Evolutionary conservation across 2,113 vertebrate species (phyloP).

Genomic region (Amphiprion ocellaris): DNA sequence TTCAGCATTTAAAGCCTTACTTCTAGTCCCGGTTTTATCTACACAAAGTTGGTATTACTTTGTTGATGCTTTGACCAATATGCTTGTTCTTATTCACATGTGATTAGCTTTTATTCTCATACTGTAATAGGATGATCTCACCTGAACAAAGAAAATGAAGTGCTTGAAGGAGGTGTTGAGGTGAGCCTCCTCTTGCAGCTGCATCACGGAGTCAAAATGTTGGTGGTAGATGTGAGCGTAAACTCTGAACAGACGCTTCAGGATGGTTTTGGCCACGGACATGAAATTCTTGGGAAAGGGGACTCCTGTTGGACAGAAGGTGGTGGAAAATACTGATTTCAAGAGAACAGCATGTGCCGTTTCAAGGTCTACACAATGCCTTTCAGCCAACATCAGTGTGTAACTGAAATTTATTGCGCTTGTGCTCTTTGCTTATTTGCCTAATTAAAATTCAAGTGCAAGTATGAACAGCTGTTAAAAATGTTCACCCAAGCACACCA

Average conservation of each 20-base stretch:
- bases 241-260: conserved; percentile 95
- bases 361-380: neutral
- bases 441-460: neutral
- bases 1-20: too few species aligned
- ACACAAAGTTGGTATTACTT: too few species aligned
- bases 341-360: neutral
- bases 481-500: neutral
- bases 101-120: too few species aligned
- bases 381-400: neutral
- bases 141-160: conserved; percentile 99
- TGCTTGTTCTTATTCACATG: too few species aligned
- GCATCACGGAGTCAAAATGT: conserved; percentile 97
- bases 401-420: neutral
- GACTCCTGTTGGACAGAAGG: conserved; percentile 84
- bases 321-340: conserved; percentile 19
- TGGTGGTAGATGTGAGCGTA: conserved; percentile 98
- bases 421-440: neutral
- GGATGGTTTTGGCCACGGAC: conserved; percentile 97
- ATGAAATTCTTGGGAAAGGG: conserved; percentile 98
- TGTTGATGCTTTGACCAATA: too few species aligned
- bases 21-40: too few species aligned
- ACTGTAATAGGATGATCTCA: conserved; percentile 48
- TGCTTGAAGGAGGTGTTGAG: conserved; percentile 99
- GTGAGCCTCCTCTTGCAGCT: conserved; percentile 97
- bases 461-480: neutral